These are phyloP conservation scores for Opisthograptis luteolata DNA, from an alignment of 2,888 invertebrate genomes.

Conservation along the genomic window DNA sequence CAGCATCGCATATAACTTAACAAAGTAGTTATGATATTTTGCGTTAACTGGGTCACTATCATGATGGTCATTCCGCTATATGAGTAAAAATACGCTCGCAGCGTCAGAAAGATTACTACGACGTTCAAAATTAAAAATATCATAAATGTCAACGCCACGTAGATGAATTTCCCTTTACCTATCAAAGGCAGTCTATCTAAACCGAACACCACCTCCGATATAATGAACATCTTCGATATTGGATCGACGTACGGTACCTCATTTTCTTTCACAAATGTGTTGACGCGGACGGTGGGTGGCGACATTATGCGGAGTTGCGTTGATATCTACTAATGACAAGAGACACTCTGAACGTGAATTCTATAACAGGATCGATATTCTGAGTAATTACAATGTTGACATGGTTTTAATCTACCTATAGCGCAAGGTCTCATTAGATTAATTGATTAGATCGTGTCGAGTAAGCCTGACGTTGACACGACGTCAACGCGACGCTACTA, in stretches of 20 bases:
- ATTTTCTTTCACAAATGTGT: conserved; percentile 50
- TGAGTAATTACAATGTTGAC: conserved; percentile 24
- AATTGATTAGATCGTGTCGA: conserved; percentile 41
- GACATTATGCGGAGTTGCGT: conserved; percentile 43
- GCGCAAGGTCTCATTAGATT: conserved; percentile 39
- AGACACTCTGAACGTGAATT: conserved; percentile 1
- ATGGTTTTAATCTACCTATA: conserved; percentile 22
- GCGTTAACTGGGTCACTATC: conserved; percentile 18
- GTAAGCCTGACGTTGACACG: background rate
- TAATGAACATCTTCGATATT: conserved; percentile 52
- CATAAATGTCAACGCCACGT: conserved; percentile 34
- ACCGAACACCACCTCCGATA: conserved; percentile 46
- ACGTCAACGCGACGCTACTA: background rate
- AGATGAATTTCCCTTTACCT: conserved; percentile 34
- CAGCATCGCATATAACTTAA: conserved; percentile 47
- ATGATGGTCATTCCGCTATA: background rate
- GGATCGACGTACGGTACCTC: conserved; percentile 46
- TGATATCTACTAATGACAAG: conserved; percentile 13
- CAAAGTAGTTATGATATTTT: conserved; percentile 40
- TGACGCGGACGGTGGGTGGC: conserved; percentile 48
- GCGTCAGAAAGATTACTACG: conserved; percentile 1
- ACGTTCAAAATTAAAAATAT: conserved; percentile 36
- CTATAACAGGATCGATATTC: conserved; percentile 15
- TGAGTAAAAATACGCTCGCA: background rate
- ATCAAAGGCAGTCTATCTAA: conserved; percentile 49